Conservation (phyloP, 1,140 invertebrate species). For the Lepidotrigona ventralis region DNA sequence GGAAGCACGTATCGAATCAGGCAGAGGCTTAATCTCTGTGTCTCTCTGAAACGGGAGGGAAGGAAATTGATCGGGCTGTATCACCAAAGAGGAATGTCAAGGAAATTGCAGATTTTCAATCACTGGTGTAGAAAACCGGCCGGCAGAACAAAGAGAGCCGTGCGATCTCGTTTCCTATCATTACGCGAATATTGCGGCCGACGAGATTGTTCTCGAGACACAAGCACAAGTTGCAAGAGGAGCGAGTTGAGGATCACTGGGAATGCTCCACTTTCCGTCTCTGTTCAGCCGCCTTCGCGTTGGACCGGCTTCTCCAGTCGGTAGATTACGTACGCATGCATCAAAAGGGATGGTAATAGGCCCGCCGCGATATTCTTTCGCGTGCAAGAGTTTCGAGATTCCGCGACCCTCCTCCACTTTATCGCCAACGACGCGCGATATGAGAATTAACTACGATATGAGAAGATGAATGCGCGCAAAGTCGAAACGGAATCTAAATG, state of each 20-base stretch:
- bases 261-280: conserved; percentile 59
- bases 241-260: conserved; percentile 50
- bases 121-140: too few species aligned
- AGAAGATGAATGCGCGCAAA: not conserved
- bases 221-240: not conserved
- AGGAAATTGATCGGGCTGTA: not conserved
- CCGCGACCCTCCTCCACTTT: conserved; percentile 3
- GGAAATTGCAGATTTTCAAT: too few species aligned
- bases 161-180: not conserved
- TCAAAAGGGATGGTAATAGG: conserved; percentile 41
- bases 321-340: conserved; percentile 38
- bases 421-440: not conserved
- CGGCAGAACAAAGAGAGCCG: not conserved
- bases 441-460: not conserved
- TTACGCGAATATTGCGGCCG: not conserved
- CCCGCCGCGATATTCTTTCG: conserved; percentile 2
- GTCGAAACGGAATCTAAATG: not conserved
- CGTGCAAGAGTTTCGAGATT: conserved; percentile 1
- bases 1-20: not conserved
- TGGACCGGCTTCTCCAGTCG: conserved; percentile 17
- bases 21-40: not conserved
- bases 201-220: not conserved
- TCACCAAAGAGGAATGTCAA: too few species aligned
- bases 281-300: conserved; percentile 38
- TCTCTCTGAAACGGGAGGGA: not conserved